Evolutionary conservation across 2,797 vertebrate genomes (phyloP).

Genomic region (Notolabrus celidotus): DNA sequence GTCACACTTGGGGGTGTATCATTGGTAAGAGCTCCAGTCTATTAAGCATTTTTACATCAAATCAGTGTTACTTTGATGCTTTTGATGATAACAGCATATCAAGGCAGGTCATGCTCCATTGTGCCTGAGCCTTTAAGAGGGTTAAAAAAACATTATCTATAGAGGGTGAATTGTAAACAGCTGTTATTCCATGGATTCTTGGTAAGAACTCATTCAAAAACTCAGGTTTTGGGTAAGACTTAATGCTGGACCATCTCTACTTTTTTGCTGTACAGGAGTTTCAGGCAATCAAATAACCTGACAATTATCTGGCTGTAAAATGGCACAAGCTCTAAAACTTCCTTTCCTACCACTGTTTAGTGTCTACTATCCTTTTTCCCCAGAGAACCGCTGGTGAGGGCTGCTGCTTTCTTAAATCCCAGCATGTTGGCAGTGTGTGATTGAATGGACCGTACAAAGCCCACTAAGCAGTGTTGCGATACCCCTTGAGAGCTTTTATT

Average conservation of each 20-base stretch:
- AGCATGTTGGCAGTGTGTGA: slow-evolving; percentile 76
- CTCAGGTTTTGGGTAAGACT: neutral
- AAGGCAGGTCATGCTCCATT: too few species aligned
- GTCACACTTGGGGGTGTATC: too few species aligned
- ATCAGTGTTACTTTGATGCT: too few species aligned
- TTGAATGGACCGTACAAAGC: slow-evolving; percentile 82
- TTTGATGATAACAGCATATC: too few species aligned
- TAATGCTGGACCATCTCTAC: neutral
- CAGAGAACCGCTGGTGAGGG: slow-evolving; percentile 54
- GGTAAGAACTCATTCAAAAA: too few species aligned
- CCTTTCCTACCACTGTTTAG: slow-evolving; percentile 41
- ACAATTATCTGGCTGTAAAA: slow-evolving; percentile 27
- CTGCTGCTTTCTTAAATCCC: slow-evolving; percentile 75
- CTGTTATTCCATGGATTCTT: neutral
- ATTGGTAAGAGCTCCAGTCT: too few species aligned
- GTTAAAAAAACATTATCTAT: too few species aligned
- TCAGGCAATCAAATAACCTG: slow-evolving; percentile 34
- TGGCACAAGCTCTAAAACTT: slow-evolving; percentile 37
- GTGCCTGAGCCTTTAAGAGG: too few species aligned
- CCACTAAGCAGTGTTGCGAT: slow-evolving; percentile 77
- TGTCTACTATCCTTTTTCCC: slow-evolving; percentile 63
- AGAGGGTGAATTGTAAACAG: too few species aligned
- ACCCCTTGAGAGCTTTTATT: slow-evolving; percentile 83
- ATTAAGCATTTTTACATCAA: too few species aligned
- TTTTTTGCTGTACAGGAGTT: neutral